Evolutionary conservation across 2,113 vertebrate species (phyloP), one percentile per base, ranked within the genome.

Genomic region (Onychostruthus taczanowskii): DNA sequence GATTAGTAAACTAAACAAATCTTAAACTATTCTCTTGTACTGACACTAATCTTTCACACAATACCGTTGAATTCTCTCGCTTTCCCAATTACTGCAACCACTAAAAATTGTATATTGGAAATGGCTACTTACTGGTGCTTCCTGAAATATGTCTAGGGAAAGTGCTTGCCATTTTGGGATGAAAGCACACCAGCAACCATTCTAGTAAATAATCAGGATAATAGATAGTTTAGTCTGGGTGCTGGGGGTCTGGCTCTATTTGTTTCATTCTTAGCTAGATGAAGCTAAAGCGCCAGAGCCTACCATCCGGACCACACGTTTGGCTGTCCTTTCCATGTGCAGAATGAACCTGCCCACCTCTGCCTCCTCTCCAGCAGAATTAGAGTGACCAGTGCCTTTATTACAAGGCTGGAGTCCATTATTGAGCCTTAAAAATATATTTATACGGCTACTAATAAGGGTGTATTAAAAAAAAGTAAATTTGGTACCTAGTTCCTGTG

Each of bases 181-280:
- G 44, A 84, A 90, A 44, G 16, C 5, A 2, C 15, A 62, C 14
- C 16, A 80, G 9, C 24, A 77, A 46, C 12, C 33, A 1, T 77
- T 81, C 11, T n/a, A 58, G n/a, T 12, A 72, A 68, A 46, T 73
- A 77, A 68, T 37, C 21, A 44, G 16, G n/a, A 35, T 5, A 67
- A 35, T 5, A 66, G 37, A 33, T 27, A 67, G 24, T 80, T 39
- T 68, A 63, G 10, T 87, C 24, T 53, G 49, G 23, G 10, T 55
- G 12, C 28, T 10, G 2, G 12, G 22, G 8, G 5, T 41, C 13
- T 64, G n/a, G 5, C 0, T 0, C 22, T 64, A 4, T 33, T 79
- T 31, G 3, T 44, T 87, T 84, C 6, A 63, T 63, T 68, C 41
- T 23, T 63, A 76, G 37, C 26, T 63, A 30, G 10, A 21, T 15